phyloP scores from a whole-genome alignment of 2,113 vertebrate species.

The Takifugu bimaculatus region DNA sequence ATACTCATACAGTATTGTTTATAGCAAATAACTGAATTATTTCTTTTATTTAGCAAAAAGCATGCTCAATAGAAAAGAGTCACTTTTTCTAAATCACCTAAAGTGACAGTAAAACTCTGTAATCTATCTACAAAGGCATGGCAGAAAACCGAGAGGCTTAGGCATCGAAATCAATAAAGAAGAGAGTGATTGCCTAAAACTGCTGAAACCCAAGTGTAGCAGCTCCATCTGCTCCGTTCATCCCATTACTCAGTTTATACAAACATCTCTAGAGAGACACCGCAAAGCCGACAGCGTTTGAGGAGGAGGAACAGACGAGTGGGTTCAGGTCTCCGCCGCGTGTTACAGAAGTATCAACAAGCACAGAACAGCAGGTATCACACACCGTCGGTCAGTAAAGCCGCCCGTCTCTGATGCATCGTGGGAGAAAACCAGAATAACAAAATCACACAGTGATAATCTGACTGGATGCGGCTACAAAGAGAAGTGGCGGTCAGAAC shows the following conservation, averaged over 20 bases:
- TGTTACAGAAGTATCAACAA: no score
- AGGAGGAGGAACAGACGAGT: neutral
- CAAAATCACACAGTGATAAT: constrained; percentile 53
- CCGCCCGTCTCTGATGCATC: constrained; percentile 21
- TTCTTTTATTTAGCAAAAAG: constrained; percentile 78
- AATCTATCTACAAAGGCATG: constrained; percentile 68
- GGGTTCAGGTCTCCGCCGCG: neutral
- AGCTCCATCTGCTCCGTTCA: constrained; percentile 32
- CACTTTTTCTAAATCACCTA: constrained; percentile 54
- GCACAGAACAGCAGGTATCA: constrained; percentile 2
- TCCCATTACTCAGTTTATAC: constrained; percentile 40
- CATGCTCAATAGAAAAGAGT: constrained; percentile 77
- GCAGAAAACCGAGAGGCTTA: constrained; percentile 59
- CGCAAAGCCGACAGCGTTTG: constrained; percentile 15
- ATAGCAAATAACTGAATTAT: constrained; percentile 79
- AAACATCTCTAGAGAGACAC: constrained; percentile 38
- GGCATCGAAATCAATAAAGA: constrained; percentile 77
- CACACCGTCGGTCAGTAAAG: constrained; percentile 9
- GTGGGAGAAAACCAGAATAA: neutral
- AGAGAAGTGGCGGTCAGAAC: constrained; percentile 27
- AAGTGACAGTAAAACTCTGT: constrained; percentile 61
- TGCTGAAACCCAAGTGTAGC: constrained; percentile 46
- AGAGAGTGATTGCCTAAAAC: constrained; percentile 71
- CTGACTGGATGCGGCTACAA: constrained; percentile 50
- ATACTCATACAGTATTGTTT: constrained; percentile 81